A percentile compares a stretch with the other conserved stretches of the same genome.
Evolutionary conservation across 1,140 invertebrate species (phyloP).

Genomic region (Musca vetustissima): DNA sequence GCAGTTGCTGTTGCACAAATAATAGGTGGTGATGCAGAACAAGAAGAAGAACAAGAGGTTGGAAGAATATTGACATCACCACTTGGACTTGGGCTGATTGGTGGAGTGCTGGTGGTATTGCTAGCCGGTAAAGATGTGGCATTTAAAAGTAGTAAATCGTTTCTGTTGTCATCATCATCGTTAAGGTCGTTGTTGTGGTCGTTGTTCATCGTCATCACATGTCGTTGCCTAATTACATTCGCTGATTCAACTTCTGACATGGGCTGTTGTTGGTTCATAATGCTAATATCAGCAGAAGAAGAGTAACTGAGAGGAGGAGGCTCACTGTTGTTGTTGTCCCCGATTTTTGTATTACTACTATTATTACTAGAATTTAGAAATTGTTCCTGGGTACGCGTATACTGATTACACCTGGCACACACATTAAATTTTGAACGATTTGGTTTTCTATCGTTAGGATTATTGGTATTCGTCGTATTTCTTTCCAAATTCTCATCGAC

Average conservation of each 20-base stretch:
- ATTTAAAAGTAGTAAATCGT: too few species aligned
- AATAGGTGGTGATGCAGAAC: too few species aligned
- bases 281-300: background rate
- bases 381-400: background rate
- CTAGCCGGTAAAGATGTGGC: too few species aligned
- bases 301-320: too few species aligned
- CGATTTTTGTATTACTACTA: slow-evolving; percentile 11
- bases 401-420: slow-evolving; percentile 14
- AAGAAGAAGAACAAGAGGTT: too few species aligned
- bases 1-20: background rate
- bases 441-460: slow-evolving; percentile 8
- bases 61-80: too few species aligned
- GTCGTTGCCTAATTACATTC: too few species aligned
- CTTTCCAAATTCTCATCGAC: slow-evolving; percentile 7
- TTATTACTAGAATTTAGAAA: background rate
- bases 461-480: too few species aligned
- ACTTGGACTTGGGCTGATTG: too few species aligned
- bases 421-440: slow-evolving; percentile 19
- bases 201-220: too few species aligned
- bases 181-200: background rate
- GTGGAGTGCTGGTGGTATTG: too few species aligned
- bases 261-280: background rate
- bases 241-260: too few species aligned
- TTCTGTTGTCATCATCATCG: background rate
- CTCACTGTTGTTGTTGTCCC: slow-evolving; percentile 3